These are phyloP conservation scores for Drosophila lini DNA, from an alignment of 1,140 invertebrate genomes.

Conservation along the genomic window DNA sequence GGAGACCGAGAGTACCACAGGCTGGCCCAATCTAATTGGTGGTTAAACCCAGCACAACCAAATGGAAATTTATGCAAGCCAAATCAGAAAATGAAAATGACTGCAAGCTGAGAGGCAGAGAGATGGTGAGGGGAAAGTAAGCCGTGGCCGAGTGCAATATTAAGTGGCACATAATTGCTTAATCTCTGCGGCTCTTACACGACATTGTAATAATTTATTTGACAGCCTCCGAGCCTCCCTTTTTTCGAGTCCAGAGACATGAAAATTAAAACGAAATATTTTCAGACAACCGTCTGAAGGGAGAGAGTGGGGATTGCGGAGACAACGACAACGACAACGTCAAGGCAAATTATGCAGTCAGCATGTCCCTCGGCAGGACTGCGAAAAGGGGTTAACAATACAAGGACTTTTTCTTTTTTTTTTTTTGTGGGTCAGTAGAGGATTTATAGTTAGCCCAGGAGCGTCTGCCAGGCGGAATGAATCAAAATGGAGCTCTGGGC, in stretches of 20 bases:
- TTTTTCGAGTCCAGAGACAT: slow-evolving; percentile 43
- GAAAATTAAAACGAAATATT: slow-evolving; percentile 75
- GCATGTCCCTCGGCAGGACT: slow-evolving; percentile 47
- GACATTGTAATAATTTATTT: slow-evolving; percentile 83
- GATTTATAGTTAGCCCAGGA: slow-evolving; percentile 55
- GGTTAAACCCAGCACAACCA: slow-evolving; percentile 50
- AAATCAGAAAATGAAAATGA: slow-evolving; percentile 52
- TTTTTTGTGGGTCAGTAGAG: slow-evolving; percentile 56
- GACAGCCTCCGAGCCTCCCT: slow-evolving; percentile 45
- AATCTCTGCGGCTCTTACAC: slow-evolving; percentile 82
- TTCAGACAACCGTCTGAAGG: slow-evolving; percentile 32
- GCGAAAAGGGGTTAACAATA: slow-evolving; percentile 60
- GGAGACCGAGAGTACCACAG: slow-evolving; percentile 28
- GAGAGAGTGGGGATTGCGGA: slow-evolving; percentile 7
- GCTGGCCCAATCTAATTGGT: slow-evolving; percentile 62
- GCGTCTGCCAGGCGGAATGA: slow-evolving; percentile 28
- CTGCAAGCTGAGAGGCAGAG: slow-evolving; percentile 9
- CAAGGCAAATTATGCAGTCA: slow-evolving; percentile 81
- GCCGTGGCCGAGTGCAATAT: slow-evolving; percentile 59
- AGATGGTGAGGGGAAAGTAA: background rate
- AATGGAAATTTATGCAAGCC: slow-evolving; percentile 24
- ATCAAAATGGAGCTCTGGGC: slow-evolving; percentile 31
- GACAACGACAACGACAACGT: slow-evolving; percentile 43
- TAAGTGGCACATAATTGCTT: slow-evolving; percentile 83
- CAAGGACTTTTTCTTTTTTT: slow-evolving; percentile 8